phyloP scores from a whole-genome alignment of 2,113 vertebrate genomes.

The Dasyurus viverrinus region DNA sequence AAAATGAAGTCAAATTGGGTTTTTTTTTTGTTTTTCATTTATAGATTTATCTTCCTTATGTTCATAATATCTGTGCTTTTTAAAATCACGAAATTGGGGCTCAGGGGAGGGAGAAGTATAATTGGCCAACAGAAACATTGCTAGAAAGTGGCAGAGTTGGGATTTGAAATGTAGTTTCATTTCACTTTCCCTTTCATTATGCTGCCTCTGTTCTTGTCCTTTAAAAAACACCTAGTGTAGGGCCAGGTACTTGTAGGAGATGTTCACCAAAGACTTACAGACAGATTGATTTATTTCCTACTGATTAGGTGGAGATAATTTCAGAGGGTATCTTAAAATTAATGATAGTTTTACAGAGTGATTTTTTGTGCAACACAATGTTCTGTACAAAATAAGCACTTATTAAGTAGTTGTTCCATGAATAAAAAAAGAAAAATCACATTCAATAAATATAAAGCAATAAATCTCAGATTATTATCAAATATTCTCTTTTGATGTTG shows the following conservation, averaged over 20 bases:
- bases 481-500: not conserved
- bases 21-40: not conserved
- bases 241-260: not conserved
- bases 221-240: not conserved
- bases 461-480: not conserved
- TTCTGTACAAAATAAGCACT: not conserved
- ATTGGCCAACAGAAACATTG: not conserved
- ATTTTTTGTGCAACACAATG: constrained; percentile 26
- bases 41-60: not conserved
- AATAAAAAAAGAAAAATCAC: not conserved
- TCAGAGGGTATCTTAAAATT: not conserved
- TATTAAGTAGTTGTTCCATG: not conserved
- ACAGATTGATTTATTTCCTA: not conserved
- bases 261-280: not conserved
- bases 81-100: not conserved
- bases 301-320: not conserved
- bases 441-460: not conserved
- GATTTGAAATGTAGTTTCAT: not conserved
- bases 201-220: not conserved
- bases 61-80: not conserved
- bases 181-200: not conserved
- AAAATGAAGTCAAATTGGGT: not conserved
- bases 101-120: not conserved
- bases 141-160: not conserved
- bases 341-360: constrained; percentile 38